Base-by-base conservation (phyloP, 2,888 invertebrate genomes). In the Oxycera nigricornis region DNA sequence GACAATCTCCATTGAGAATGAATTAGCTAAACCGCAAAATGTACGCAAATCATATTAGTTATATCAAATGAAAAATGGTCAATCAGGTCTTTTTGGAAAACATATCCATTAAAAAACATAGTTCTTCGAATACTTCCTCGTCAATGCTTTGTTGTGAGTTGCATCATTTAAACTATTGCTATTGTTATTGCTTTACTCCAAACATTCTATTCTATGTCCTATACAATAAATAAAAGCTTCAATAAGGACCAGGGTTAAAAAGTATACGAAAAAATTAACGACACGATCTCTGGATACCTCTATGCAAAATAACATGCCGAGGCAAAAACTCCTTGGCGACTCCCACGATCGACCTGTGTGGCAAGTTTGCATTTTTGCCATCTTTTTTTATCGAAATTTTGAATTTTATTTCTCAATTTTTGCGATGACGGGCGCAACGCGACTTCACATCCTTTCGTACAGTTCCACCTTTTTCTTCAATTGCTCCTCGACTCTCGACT, bases 281-380 rank as follows among this genome's bases (percentile, higher is more conserved):
- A 22, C 52, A 24, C 52, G 46, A 46, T 46, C 46, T 11, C 6
- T 31, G 17, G 3, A 61, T 61, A 61, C 46, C 20, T 65, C 14
- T 22, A 41, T 61, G 61, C 61, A 61, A 61, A 61, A 61, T 31
- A 61, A 57, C 57, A 67, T 65, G 68, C 39, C 50, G 72, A 70
- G 61, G 65, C 41, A 65, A 76, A 31, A 73, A 76, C 73, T 39
- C 62, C 41, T 46, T 22, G 17, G 31, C 72, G 73, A 76, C 76
- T 76, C 76, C 76, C 76, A 76, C 76, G 76, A 76, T 76, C 75
- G 72, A 73, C 67, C 73, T 75, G 73, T 76, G 75, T 72, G 74
- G 72, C 73, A 72, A 50, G 46, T 67, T 65, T 22, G 67, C 57
- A 39, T 57, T 28, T 20, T 50, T 61, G 41, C 30, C 7, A 52